Percentiles rank a stretch among this genome's conserved stretches.
Evolutionary conservation across 2,113 vertebrate genomes (phyloP).

Genomic region (Scortum barcoo): DNA sequence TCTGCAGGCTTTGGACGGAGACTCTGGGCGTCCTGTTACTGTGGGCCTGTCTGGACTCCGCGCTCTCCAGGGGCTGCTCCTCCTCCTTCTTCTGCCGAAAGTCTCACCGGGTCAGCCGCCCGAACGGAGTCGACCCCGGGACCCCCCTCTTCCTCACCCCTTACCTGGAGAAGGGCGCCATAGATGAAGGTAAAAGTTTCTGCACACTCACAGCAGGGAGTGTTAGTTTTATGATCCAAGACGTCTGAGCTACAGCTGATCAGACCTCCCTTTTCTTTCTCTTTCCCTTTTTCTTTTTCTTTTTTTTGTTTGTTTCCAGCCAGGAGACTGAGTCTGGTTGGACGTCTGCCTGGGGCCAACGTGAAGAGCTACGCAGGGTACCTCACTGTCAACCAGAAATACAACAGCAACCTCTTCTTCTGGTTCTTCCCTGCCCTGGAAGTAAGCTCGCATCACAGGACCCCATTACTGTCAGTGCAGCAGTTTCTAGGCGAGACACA

Average conservation of each 20-base stretch:
- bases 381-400: constrained; percentile 87
- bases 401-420: constrained; percentile 92
- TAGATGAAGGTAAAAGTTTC: constrained; percentile 83
- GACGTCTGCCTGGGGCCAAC: constrained; percentile 81
- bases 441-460: constrained; percentile 60
- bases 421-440: constrained; percentile 89
- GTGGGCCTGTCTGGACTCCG: constrained; percentile 51
- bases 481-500: too few species aligned
- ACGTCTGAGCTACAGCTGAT: background rate
- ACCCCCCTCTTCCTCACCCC: constrained; percentile 89
- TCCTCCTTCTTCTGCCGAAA: constrained; percentile 83
- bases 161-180: constrained; percentile 85
- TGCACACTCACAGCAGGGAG: too few species aligned
- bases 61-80: constrained; percentile 66
- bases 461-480: background rate
- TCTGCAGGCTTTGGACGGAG: constrained; percentile 57
- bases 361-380: constrained; percentile 87
- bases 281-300: too few species aligned
- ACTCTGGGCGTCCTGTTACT: constrained; percentile 70
- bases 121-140: constrained; percentile 76
- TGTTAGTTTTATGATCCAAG: background rate
- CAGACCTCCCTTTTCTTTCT: background rate
- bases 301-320: constrained; percentile 81
- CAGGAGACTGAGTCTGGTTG: constrained; percentile 84
- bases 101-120: constrained; percentile 56